Percentiles rank a stretch among this genome's conserved stretches.
phyloP scores from a whole-genome alignment of 2,113 vertebrate species.

The Chloebia gouldiae region DNA sequence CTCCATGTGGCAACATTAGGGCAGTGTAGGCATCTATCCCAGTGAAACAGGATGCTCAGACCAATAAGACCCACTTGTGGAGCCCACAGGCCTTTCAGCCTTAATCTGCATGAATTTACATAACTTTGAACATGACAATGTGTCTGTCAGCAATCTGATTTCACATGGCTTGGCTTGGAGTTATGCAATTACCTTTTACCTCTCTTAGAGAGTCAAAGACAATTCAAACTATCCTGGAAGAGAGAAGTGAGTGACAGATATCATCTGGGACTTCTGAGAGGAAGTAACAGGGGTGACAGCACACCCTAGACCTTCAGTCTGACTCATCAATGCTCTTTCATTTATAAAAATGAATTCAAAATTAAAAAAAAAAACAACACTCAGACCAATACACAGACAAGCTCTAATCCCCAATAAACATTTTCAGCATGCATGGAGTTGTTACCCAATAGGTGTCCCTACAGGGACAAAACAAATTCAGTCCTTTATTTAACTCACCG shows the following conservation, averaged over 20 bases:
- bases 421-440: neutral
- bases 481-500: too few relatives aligned
- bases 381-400: neutral
- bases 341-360: neutral
- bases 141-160: neutral
- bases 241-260: neutral
- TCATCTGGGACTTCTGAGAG: neutral
- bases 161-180: neutral
- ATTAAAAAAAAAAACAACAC: neutral
- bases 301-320: neutral
- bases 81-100: neutral
- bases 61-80: accelerated
- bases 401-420: neutral
- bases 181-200: neutral
- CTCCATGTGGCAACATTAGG: neutral
- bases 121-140: neutral
- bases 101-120: neutral
- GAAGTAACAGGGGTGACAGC: neutral
- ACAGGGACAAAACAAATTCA: accelerated
- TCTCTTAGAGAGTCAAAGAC: neutral
- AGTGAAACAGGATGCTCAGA: neutral
- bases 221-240: neutral
- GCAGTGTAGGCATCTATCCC: neutral
- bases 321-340: neutral
- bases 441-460: too few relatives aligned